Evolutionary conservation across 1,140 invertebrate genomes (phyloP).

Genomic region (Lepeophtheirus salmonis): DNA sequence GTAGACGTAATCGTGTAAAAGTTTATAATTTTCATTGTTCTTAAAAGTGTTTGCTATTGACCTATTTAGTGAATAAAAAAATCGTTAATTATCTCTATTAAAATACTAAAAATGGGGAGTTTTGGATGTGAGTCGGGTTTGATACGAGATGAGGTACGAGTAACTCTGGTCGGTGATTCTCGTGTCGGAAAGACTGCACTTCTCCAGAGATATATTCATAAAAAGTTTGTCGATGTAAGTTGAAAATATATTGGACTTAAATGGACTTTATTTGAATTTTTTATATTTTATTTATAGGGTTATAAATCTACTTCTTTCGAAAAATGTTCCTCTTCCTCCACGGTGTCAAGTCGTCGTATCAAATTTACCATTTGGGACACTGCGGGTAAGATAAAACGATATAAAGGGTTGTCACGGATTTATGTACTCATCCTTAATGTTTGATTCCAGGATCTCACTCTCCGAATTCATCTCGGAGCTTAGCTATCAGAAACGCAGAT

Average conservation of each 20-base stretch:
- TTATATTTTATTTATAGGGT: slow-evolving; percentile 2
- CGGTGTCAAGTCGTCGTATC: slow-evolving; percentile 9
- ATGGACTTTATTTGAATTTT: neutral
- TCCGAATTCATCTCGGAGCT: neutral
- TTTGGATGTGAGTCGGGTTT: neutral
- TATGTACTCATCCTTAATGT: too few species aligned
- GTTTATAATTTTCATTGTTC: neutral
- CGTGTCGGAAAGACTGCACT: slow-evolving; percentile 10
- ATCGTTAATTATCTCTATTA: neutral
- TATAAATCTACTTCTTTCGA: slow-evolving; percentile 10
- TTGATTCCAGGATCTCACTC: slow-evolving; percentile 11
- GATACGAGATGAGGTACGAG: neutral
- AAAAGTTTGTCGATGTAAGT: slow-evolving; percentile 12
- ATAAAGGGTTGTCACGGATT: too few species aligned
- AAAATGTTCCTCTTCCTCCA: neutral
- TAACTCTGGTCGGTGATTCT: slow-evolving; percentile 3
- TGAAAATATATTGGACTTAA: neutral
- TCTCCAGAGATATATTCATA: neutral
- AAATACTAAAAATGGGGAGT: neutral
- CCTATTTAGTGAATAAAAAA: neutral
- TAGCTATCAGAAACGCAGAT: slow-evolving; percentile 11
- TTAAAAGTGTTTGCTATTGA: neutral
- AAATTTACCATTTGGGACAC: slow-evolving; percentile 17
- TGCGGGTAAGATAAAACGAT: neutral
- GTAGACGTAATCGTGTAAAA: neutral